Evolutionary conservation across 1,140 invertebrate genomes (phyloP).

Genomic region (Pygmarrhopalites habei): DNA sequence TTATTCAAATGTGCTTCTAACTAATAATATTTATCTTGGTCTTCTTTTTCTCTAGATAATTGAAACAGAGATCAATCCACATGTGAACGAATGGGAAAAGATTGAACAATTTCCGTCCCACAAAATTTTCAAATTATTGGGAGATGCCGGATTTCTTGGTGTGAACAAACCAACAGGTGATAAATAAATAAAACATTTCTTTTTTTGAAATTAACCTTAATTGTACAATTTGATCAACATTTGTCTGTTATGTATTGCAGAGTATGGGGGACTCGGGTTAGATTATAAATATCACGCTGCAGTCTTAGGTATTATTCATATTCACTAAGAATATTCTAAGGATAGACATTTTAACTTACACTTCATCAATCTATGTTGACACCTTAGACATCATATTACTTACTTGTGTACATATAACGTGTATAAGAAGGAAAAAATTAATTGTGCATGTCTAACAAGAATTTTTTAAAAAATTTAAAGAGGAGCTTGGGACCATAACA

Average conservation of each 20-base stretch:
- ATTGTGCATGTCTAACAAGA: no score
- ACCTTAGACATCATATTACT: no score
- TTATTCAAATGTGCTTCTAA: background rate
- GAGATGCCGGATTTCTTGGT: conserved; percentile 52
- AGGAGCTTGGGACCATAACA: no score
- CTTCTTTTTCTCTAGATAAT: conserved; percentile 42
- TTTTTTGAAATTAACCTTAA: background rate
- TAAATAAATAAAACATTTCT: background rate
- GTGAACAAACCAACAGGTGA: conserved; percentile 41
- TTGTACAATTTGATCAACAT: no score
- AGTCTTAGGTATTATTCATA: no score
- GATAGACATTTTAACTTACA: no score
- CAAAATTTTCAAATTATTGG: conserved; percentile 52
- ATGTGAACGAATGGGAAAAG: conserved; percentile 55
- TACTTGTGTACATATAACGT: no score
- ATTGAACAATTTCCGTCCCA: conserved; percentile 50
- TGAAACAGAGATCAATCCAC: conserved; percentile 55
- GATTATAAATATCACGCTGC: conserved; percentile 55
- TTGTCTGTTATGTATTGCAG: conserved; percentile 41
- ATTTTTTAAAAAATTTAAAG: no score
- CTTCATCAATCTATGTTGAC: no score
- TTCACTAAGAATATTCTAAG: no score
- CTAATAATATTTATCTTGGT: background rate
- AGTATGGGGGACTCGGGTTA: conserved; percentile 54
- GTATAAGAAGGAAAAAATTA: no score